Evolutionary conservation across 2,888 invertebrate genomes (phyloP), one percentile per base, ranked within the genome.

Genomic region (Selenia dentaria): DNA sequence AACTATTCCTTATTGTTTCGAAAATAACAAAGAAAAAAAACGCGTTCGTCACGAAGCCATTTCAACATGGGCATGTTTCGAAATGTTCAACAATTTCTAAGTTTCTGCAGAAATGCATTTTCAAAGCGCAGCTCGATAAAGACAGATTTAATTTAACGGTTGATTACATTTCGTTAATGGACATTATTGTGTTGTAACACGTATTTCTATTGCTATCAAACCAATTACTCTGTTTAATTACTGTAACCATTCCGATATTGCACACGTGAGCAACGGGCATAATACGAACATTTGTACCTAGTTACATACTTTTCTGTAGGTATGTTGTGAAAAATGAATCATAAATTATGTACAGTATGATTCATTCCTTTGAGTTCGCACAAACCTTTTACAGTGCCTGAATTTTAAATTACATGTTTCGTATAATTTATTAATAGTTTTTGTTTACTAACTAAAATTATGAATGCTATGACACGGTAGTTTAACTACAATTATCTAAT

Each of bases 141-240:
- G 59, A 51, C 57, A 67, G 64, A 70, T 70, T 79, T 81, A 79
- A 81, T 82, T 80, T 80, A 66, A 64, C 76, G 80, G 74, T 74
- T 73, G 76, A 79, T 77, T 74, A 78, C 71, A 74, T 79, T 80
- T 76, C 64, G 81, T 79, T 79, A 77, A 62, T 62, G 70, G 68
- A 62, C 74, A 77, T 63, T 72, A 78, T 72, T 76, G 70, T 70
- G 73, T 70, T 75, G 68, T 74, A 74, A 74, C 67, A 74, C 67
- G 66, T 72, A 66, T 71, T 71, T 61, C 51, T 57, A 67, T 62
- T 69, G 68, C 67, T 80, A 79, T 77, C 79, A 79, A 74, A 68
- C 67, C 74, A 70, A 79, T 79, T 81, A 70, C 67, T 68, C 66
- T 70, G 74, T 76, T 80, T 80, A 78, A 81, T 81, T 77, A 76